Evolutionary conservation across 2,888 invertebrate species (phyloP), one percentile per base, ranked within the genome.

Genomic region (Drosophila borealis): DNA sequence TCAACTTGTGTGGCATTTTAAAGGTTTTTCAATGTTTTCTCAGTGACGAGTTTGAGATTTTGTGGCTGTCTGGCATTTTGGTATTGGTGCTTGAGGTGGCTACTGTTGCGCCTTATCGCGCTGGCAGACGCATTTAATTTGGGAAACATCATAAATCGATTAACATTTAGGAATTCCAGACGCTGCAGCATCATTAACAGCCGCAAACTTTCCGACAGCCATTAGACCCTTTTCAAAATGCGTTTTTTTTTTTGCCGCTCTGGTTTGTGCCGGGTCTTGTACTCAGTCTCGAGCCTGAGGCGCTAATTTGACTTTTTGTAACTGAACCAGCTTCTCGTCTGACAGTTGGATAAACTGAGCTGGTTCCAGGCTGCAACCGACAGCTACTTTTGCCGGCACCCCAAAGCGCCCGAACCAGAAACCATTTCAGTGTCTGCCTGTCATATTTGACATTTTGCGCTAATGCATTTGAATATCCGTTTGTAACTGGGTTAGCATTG

Each of bases 371-470:
- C 76, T 83, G 85, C 79, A 76, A 17, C 54, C 54, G 78, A 87
- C 71, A 82, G 77, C 65, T 59, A 48, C 49, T 69, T 69, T 57
- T 51, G 44, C 42, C 48, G 53, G 56, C 57, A 49, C 17, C 42
- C 42, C 17, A 42, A 49, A 50, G 45, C 33, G 14, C 46, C 36
- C 34, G 36, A 36, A 14, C 45, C 64, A 53, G 44, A 19, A 55
- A 64, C 67, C 70, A 64, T 74, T 70, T 70, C 63, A 62, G 51
- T 63, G 70, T 56, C 79, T 66, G 71, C 63, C 87, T 77, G 88
- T 89, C 87, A 89, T 87, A 89, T 87, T 77, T 72, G 84, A 86
- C 89, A 83, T 86, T 88, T 55, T 63, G 49, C 69, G 78, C 84
- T 79, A 87, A 81, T 88, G 84, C 89, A 88, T 88, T 84, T 88